These are phyloP conservation scores for Oxystoma pomonae DNA, from an alignment of 2,888 invertebrate species.

Conservation along the genomic window DNA sequence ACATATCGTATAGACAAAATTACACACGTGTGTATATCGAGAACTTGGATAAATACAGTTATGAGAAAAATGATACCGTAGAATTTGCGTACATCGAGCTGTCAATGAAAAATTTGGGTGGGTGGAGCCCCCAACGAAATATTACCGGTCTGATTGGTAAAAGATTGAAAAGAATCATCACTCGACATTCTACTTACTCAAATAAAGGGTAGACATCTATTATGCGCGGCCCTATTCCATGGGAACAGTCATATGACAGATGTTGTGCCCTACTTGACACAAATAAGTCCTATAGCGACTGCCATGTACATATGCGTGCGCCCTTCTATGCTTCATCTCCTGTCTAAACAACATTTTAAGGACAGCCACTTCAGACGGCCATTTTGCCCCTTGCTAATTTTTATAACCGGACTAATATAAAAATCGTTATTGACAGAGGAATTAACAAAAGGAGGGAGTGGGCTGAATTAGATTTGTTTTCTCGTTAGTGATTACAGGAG, in stretches of 20 bases:
- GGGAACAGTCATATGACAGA: conserved; percentile 40
- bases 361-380: conserved; percentile 31
- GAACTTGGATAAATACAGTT: background rate
- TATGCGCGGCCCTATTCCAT: conserved; percentile 35
- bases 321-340: conserved; percentile 26
- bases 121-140: conserved; percentile 34
- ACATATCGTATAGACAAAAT: too few species aligned
- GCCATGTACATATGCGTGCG: conserved; percentile 20
- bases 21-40: conserved; percentile 6
- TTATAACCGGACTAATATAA: background rate
- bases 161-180: conserved; percentile 33
- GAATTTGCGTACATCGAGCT: conserved; percentile 5
- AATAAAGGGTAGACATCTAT: conserved; percentile 38
- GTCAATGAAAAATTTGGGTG: conserved; percentile 10
- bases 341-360: conserved; percentile 30
- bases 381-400: conserved; percentile 21
- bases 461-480: too few species aligned
- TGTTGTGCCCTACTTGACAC: conserved; percentile 38
- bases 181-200: conserved; percentile 33
- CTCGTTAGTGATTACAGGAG: too few species aligned
- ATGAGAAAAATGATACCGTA: background rate
- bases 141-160: conserved; percentile 37
- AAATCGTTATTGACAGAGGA: background rate
- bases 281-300: conserved; percentile 26
- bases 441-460: too few species aligned